Conservation (phyloP, 2,113 vertebrate genomes). For the Chionodraco myersi region DNA sequence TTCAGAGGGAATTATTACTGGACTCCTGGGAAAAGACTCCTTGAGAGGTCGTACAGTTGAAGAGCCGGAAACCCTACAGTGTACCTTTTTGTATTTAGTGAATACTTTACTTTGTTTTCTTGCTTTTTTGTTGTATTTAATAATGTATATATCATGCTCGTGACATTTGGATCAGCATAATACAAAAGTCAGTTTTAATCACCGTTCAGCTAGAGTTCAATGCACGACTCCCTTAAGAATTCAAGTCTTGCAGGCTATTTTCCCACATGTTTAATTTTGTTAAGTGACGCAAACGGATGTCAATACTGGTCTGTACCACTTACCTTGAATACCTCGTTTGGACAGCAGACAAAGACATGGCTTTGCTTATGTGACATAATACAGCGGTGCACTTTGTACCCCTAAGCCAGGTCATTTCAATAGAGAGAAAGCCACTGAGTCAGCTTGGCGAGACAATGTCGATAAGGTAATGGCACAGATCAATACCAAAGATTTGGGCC, state of each 20-base stretch:
- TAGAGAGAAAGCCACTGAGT: constrained; percentile 83
- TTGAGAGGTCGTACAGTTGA: constrained; percentile 21
- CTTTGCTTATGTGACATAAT: constrained; percentile 78
- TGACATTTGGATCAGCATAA: not conserved
- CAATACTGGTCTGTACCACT: constrained; percentile 78
- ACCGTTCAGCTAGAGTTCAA: constrained; percentile 31
- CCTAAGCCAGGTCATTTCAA: constrained; percentile 77
- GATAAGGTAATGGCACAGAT: constrained; percentile 92
- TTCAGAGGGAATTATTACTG: constrained; percentile 55
- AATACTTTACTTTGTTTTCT: constrained; percentile 1
- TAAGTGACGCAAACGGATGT: constrained; percentile 78
- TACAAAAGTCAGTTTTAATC: constrained; percentile 36
- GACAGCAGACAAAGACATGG: constrained; percentile 68
- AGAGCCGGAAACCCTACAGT: not conserved
- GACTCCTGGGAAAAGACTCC: constrained; percentile 28
- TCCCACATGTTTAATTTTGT: constrained; percentile 81
- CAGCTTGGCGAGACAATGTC: constrained; percentile 86
- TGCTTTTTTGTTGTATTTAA: constrained; percentile 11
- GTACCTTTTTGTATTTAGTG: not conserved
- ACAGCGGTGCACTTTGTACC: constrained; percentile 73
- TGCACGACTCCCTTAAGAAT: constrained; percentile 49
- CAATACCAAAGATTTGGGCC: constrained; percentile 90
- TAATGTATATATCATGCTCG: not conserved
- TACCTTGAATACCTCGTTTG: constrained; percentile 73
- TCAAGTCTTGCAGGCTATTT: constrained; percentile 65